Evolutionary conservation across 2,888 invertebrate genomes (phyloP).

Genomic region (Schizotus pectinicornis): DNA sequence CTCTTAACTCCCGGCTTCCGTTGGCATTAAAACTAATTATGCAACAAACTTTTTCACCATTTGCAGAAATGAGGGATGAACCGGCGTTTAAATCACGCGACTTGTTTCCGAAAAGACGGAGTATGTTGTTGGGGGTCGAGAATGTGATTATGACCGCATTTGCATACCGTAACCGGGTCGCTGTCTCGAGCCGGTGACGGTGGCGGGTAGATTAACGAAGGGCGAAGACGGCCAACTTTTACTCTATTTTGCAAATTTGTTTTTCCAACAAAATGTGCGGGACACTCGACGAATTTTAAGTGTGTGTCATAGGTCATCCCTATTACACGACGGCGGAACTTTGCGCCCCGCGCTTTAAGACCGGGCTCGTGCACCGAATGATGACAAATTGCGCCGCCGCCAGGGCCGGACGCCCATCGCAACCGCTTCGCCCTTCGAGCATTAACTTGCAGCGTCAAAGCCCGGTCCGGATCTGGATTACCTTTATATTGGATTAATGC

Average conservation of each 20-base stretch:
- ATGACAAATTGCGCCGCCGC: conserved; percentile 42
- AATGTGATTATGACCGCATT: conserved; percentile 36
- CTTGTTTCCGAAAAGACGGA: conserved; percentile 12
- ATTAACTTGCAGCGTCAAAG: no score
- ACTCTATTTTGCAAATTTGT: conserved; percentile 57
- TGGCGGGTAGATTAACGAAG: conserved; percentile 36
- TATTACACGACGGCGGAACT: conserved; percentile 46
- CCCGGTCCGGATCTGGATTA: no score
- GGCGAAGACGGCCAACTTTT: conserved; percentile 47
- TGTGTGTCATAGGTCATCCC: conserved; percentile 52
- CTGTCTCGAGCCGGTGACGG: conserved; percentile 27
- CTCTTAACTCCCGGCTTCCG: no score
- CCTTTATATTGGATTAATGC: no score
- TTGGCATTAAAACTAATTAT: no score
- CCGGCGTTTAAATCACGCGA: neutral
- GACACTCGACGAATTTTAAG: conserved; percentile 54
- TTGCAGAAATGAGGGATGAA: neutral
- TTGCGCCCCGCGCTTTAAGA: conserved; percentile 30
- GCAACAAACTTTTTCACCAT: no score
- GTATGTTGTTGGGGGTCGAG: conserved; percentile 39
- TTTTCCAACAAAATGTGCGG: conserved; percentile 55
- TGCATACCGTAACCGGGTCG: conserved; percentile 41
- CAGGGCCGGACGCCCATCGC: neutral
- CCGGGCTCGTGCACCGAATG: conserved; percentile 47
- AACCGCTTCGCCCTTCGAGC: neutral